Conservation (phyloP, 2,888 invertebrate genomes). For the Papilio protenor region DNA sequence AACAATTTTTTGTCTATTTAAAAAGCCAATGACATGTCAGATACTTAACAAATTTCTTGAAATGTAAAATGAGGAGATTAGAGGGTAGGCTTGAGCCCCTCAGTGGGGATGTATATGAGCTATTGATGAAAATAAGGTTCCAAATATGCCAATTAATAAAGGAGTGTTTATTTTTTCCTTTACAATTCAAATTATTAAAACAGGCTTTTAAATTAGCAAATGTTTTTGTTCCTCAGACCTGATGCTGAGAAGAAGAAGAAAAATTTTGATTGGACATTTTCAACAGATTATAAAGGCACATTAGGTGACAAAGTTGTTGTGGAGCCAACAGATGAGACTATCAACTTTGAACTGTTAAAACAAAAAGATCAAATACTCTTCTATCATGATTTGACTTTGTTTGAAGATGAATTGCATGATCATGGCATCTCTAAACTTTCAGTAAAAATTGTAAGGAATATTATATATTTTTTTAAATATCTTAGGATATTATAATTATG, state of each 20-base stretch:
- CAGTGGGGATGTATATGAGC: too few relatives aligned
- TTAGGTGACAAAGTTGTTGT: slow-evolving; percentile 84
- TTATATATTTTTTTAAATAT: neutral
- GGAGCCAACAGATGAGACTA: slow-evolving; percentile 88
- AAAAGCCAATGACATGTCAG: neutral
- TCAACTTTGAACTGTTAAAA: slow-evolving; percentile 95
- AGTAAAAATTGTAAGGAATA: slow-evolving; percentile 94
- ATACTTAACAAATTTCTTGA: neutral
- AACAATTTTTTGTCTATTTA: neutral
- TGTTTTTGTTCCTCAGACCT: slow-evolving; percentile 79
- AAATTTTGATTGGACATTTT: slow-evolving; percentile 99
- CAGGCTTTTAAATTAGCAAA: neutral
- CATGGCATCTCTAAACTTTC: slow-evolving; percentile 96
- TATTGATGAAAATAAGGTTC: too few relatives aligned
- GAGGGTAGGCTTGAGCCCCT: too few relatives aligned
- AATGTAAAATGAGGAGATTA: too few relatives aligned
- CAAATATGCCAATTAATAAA: neutral
- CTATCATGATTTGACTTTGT: slow-evolving; percentile 96
- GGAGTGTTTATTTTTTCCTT: neutral
- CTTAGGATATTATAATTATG: neutral
- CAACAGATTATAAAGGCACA: slow-evolving; percentile 95
- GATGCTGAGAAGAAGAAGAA: slow-evolving; percentile 91
- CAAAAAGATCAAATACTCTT: slow-evolving; percentile 96
- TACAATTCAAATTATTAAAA: neutral
- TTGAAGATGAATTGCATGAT: slow-evolving; percentile 99